Evolutionary conservation across 2,113 vertebrate species (phyloP).

Genomic region (Odobenus rosmarus): DNA sequence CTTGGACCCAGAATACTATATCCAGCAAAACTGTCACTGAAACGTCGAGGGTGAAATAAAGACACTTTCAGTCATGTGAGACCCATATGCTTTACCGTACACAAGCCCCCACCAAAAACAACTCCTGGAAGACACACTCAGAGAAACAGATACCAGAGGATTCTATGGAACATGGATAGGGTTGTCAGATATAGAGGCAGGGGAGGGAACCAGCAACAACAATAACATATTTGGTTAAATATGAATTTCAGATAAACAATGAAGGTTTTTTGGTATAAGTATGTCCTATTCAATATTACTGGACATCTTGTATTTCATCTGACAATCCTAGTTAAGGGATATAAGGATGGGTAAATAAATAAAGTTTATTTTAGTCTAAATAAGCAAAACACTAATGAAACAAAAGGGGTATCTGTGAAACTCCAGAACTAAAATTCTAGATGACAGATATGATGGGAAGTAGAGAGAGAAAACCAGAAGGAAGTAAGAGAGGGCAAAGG

Average conservation of each 20-base stretch:
- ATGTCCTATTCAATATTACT: background rate
- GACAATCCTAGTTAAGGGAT: background rate
- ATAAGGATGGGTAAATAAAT: background rate
- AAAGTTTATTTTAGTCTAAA: background rate
- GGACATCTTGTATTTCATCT: background rate
- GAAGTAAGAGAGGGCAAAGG: background rate
- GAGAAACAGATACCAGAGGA: background rate
- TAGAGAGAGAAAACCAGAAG: background rate
- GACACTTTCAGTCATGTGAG: background rate
- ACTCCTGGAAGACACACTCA: background rate
- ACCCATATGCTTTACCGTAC: background rate
- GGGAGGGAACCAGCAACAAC: background rate
- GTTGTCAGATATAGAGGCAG: background rate
- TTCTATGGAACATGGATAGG: background rate
- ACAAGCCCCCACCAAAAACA: background rate
- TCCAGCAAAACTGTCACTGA: background rate
- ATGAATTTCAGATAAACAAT: constrained; percentile 10
- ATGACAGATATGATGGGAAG: background rate
- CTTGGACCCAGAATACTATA: background rate
- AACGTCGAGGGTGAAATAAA: background rate
- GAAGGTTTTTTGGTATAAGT: background rate
- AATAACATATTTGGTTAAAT: background rate
- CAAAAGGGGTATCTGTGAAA: background rate
- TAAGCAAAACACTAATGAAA: background rate
- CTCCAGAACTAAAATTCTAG: background rate